Evolutionary conservation across 2,113 vertebrate genomes (phyloP).

Genomic region (Fulica atra): DNA sequence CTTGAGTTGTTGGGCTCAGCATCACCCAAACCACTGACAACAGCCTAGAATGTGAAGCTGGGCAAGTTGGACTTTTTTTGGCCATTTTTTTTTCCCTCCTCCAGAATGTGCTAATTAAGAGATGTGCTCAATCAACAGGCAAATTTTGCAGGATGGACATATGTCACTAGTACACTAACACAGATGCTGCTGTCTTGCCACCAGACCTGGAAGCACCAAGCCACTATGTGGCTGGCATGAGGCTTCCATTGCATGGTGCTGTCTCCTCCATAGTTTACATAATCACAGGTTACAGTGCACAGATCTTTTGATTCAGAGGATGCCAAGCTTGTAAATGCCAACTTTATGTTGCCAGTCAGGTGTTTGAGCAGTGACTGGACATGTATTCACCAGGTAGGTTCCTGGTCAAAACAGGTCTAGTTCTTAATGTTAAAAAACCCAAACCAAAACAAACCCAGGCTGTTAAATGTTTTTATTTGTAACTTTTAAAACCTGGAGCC

Average conservation of each 20-base stretch:
- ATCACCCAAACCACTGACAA: background rate
- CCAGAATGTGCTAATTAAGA: background rate
- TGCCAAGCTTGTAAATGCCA: background rate
- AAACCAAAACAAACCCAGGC: too few relatives aligned
- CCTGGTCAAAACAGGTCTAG: background rate
- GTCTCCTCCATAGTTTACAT: background rate
- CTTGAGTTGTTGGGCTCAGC: background rate
- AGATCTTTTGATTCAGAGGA: background rate
- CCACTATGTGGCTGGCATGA: rapidly evolving
- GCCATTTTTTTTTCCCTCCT: background rate
- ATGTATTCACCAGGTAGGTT: background rate
- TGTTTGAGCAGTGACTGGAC: background rate
- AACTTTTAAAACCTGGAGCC: background rate
- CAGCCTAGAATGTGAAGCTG: background rate
- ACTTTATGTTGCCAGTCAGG: background rate
- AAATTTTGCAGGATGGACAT: background rate
- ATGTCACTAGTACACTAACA: background rate
- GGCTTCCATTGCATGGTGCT: background rate
- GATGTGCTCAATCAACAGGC: background rate
- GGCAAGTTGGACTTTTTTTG: rapidly evolving
- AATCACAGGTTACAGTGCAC: background rate
- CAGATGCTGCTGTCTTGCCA: background rate
- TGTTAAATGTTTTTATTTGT: background rate
- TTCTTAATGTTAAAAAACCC: background rate
- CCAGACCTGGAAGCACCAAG: background rate